phyloP scores from a whole-genome alignment of 92 coral and sea anemone genomes.

The Muricea muricata region DNA sequence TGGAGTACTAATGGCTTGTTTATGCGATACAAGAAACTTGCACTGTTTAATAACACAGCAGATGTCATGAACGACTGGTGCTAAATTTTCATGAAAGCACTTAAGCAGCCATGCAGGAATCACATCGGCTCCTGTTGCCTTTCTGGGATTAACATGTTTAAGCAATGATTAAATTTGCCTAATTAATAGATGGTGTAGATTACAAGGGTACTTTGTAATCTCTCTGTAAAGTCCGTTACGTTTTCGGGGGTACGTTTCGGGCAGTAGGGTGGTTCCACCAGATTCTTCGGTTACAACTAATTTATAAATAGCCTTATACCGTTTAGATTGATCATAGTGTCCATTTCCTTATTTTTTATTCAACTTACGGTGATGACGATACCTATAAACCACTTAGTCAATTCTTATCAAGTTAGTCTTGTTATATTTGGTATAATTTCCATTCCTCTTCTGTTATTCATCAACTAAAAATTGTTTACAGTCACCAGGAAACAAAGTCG shows the following conservation, averaged over 20 bases:
- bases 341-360: too few relatives aligned
- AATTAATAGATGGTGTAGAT: conserved; percentile 34
- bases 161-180: conserved; percentile 40
- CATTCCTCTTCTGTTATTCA: too few relatives aligned
- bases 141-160: conserved; percentile 16
- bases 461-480: too few relatives aligned
- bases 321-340: not conserved
- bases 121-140: conserved; percentile 49
- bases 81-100: conserved; percentile 40
- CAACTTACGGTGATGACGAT: too few relatives aligned
- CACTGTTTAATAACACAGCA: conserved; percentile 24
- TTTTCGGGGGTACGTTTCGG: too few relatives aligned
- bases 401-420: too few relatives aligned
- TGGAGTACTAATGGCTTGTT: conserved; percentile 45
- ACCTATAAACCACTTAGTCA: too few relatives aligned
- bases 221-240: conserved; percentile 12
- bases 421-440: too few relatives aligned
- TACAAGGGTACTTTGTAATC: conserved; percentile 12
- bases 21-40: conserved; percentile 21
- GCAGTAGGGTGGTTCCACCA: not conserved
- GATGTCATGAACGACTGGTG: conserved; percentile 48
- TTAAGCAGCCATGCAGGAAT: conserved; percentile 50
- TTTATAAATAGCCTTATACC: conserved; percentile 15
- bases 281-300: too few relatives aligned
- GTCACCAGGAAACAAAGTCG: too few relatives aligned